Evolutionary conservation across 2,797 vertebrate species (phyloP), one percentile per base, ranked within the genome.

Genomic region (Takifugu ocellatus): DNA sequence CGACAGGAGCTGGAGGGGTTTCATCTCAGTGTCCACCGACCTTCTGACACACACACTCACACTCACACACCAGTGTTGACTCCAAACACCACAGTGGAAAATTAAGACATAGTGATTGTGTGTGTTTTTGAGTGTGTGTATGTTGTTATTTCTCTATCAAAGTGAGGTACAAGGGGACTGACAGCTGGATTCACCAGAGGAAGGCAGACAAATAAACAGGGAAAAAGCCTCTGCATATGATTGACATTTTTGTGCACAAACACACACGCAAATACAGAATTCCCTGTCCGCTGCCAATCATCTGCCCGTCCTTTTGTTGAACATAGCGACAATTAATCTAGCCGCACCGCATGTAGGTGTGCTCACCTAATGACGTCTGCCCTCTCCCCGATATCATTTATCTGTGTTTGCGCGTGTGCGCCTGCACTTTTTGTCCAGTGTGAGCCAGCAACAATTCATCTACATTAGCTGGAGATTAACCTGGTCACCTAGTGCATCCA

Each of bases 381-480:
- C 44, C 44, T 6, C 42, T 10, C 1, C 21, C 54, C 54, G 24
- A 57, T 54, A 74, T 80, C 54, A 68, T 70, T 78, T 51, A 59
- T 76, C 57, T 64, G 24, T 39, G 58, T 25, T 51, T 49, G 53
- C 54, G 49, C 36, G 54, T 42, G 51, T 46, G 36, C 36, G 68
- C 70, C 68, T 68, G 63, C 72, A 57, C 54, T 59, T 82, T 79
- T 72, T 79, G 56, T 77, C 70, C 68, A 75, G 83, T 72, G 44
- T 68, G 70, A 55, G 47, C 69, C 69, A 56, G 26, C 66, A 68
- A 82, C 81, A 78, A 88, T 89, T 89, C 76, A 83, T 89, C 87
- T 83, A 85, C 84, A 89, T 89, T 88, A 89, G 68, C 68, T 69
- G 72, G 75, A 87, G 83, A 88, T 87, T 87, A 88, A 88, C 86